Base-by-base conservation (phyloP, 35 echinoderm and acorn worm genomes). In the Lytechinus variegatus region DNA sequence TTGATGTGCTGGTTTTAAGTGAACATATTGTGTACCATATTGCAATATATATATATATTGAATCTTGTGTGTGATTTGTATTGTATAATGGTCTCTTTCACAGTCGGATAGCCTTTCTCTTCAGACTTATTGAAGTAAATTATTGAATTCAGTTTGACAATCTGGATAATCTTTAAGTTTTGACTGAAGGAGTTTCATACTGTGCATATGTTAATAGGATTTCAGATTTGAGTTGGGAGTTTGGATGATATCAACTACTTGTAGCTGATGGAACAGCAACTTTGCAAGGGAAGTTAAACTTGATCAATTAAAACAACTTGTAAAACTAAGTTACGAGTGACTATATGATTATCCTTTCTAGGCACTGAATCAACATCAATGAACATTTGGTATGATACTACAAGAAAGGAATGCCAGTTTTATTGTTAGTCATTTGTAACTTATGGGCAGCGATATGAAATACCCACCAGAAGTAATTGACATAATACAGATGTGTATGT, bases 31-130 rank as follows among this genome's bases (percentile, higher is more conserved):
- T 90, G 88, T 90, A 90, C 52, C 52, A 90, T 90, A 90, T 90
- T 90, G 88, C 88, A 90, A 90, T 90, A 44, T 90, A 16, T 90
- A 16, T 90, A 90, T 90, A 90, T 90, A 52, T 90, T 90, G 88
- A 90, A 90, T 51, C 88, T 44, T 90, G 88, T 90, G 88, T 90
- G 88, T 90, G 88, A 90, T 44, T 52, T 29, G 7, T 79, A 90
- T 90, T 90, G 27, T 52, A 12, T 90, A 52, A 90, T 24, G 66
- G 66, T 79, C 6, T 79, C 66, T 79, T 79, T 79, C 66, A 79
- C 19, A 19, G 16, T 79, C n/a, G 19, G 66, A 24, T 79, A 79
- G 16, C 66, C 66, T 79, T 24, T 24, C 16, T 24, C 66, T 16
- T 16, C 56, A 9, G 56, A 13, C 8, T 9, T 58, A 1, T 13